Evolutionary conservation across 2,888 invertebrate species (phyloP).

Genomic region (Eueremaeus valkanovi): DNA sequence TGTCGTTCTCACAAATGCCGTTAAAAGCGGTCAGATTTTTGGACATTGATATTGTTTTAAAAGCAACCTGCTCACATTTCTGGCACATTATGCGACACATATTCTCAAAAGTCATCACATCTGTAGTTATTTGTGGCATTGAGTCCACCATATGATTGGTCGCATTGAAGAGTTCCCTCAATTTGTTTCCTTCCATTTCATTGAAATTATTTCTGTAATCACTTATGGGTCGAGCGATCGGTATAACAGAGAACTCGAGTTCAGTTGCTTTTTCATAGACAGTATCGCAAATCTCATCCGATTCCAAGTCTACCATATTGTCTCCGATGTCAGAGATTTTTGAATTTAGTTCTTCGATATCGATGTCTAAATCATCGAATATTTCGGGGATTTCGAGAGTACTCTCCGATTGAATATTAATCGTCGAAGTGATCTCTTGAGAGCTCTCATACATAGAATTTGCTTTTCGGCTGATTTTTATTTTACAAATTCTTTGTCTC

Average conservation of each 20-base stretch:
- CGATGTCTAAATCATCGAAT: no score
- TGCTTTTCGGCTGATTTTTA: not conserved
- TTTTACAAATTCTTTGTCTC: not conserved
- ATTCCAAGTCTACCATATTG: not conserved
- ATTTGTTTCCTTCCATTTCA: not conserved
- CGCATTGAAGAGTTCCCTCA: not conserved
- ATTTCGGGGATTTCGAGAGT: no score
- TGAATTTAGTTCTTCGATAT: no score
- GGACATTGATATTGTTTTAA: slow-evolving; percentile 64
- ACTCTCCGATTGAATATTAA: not conserved
- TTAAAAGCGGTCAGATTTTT: slow-evolving; percentile 70
- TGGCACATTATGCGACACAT: no score
- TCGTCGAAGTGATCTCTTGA: not conserved
- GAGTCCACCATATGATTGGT: not conserved
- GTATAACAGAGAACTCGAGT: not conserved
- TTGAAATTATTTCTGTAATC: not conserved
- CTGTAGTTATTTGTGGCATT: no score
- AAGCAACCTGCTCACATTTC: slow-evolving; percentile 61
- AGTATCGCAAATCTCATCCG: not conserved
- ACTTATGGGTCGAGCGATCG: not conserved
- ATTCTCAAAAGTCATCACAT: no score
- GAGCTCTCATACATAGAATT: not conserved
- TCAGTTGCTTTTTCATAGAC: not conserved
- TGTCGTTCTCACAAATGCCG: slow-evolving; percentile 89
- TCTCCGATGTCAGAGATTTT: no score